phyloP scores from a whole-genome alignment of 2,888 invertebrate species.

The Sympetrum striolatum region DNA sequence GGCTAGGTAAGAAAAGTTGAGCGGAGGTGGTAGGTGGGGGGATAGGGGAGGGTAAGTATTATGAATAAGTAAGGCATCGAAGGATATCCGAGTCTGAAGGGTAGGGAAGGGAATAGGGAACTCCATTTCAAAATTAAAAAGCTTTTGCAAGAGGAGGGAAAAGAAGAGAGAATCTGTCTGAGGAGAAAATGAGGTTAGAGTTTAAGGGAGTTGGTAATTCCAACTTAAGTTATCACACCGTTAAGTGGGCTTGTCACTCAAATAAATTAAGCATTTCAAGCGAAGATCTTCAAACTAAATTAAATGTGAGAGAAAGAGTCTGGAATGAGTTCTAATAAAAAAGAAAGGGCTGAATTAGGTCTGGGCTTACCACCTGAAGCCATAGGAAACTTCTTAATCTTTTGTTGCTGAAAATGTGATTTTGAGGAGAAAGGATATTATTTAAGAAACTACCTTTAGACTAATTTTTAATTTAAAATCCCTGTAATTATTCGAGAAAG shows the following conservation, averaged over 20 bases:
- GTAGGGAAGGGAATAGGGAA: neutral
- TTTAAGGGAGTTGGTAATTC: constrained; percentile 25
- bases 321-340: neutral
- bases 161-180: neutral
- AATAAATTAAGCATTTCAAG: constrained; percentile 43
- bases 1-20: neutral
- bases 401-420: neutral
- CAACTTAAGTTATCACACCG: constrained; percentile 28
- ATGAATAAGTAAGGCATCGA: constrained; percentile 37
- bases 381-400: neutral
- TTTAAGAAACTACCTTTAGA: no score
- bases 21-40: neutral
- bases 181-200: neutral
- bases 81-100: constrained; percentile 18
- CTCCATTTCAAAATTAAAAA: constrained; percentile 41
- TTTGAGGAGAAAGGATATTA: neutral
- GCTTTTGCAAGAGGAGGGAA: constrained; percentile 23
- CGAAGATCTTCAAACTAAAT: constrained; percentile 39
- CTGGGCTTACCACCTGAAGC: neutral
- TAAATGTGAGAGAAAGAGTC: constrained; percentile 27
- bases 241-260: constrained; percentile 39
- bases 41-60: neutral
- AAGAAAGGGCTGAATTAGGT: constrained; percentile 8
- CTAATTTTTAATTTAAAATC: no score
- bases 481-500: no score